phyloP scores from a whole-genome alignment of 2,797 vertebrate species.

The Sitta carolinensis region DNA sequence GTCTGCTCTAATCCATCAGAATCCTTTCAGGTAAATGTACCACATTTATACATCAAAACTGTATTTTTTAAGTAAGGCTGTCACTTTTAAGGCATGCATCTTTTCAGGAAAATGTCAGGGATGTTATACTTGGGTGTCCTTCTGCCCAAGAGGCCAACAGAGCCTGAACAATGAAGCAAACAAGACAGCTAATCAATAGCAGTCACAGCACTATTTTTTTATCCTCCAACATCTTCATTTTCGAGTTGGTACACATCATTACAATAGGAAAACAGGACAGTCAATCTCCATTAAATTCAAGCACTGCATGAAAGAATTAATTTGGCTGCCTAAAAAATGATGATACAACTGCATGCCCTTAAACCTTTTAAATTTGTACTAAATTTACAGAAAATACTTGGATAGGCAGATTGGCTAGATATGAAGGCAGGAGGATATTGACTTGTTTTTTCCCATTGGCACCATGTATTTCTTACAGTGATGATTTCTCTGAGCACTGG shows the following conservation, averaged over 20 bases:
- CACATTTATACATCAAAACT: slow-evolving; percentile 63
- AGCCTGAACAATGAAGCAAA: slow-evolving; percentile 69
- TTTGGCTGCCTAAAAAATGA: slow-evolving; percentile 67
- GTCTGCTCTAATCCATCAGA: slow-evolving; percentile 62
- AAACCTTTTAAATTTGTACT: slow-evolving; percentile 61
- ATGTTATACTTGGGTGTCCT: slow-evolving; percentile 72
- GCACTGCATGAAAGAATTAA: slow-evolving; percentile 67
- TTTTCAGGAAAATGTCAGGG: slow-evolving; percentile 72
- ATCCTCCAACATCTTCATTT: slow-evolving; percentile 73
- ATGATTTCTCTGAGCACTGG: neutral
- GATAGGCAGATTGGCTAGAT: slow-evolving; percentile 37
- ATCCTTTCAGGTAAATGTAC: slow-evolving; percentile 58
- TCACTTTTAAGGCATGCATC: slow-evolving; percentile 66
- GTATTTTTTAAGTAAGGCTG: slow-evolving; percentile 67
- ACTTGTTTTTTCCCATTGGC: slow-evolving; percentile 8
- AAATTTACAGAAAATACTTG: slow-evolving; percentile 40
- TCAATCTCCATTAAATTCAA: slow-evolving; percentile 70
- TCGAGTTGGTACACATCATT: slow-evolving; percentile 72
- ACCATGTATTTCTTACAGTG: neutral
- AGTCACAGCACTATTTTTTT: slow-evolving; percentile 69
- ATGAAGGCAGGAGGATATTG: slow-evolving; percentile 22
- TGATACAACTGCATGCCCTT: slow-evolving; percentile 40
- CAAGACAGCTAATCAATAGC: slow-evolving; percentile 75
- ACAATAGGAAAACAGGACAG: slow-evolving; percentile 67
- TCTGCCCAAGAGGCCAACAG: slow-evolving; percentile 69